Conservation (phyloP, 2,113 vertebrate genomes). For the Pachypanchax playfairii region DNA sequence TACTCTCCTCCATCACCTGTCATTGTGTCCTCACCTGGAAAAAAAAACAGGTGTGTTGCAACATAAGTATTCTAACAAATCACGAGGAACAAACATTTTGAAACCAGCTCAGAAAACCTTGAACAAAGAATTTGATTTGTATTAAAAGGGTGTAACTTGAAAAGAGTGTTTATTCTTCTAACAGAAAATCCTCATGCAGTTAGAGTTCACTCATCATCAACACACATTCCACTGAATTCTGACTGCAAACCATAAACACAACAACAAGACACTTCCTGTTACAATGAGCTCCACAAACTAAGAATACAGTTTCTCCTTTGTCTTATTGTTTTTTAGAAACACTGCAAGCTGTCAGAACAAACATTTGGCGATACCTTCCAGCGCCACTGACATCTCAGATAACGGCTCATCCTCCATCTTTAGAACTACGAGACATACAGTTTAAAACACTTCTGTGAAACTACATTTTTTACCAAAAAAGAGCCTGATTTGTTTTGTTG, state of each 20-base stretch:
- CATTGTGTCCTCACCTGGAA: constrained; percentile 94
- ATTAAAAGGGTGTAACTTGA: too few relatives aligned
- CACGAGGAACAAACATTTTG: not conserved
- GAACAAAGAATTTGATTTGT: too few relatives aligned
- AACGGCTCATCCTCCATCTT: constrained; percentile 64
- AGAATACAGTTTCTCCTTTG: not conserved
- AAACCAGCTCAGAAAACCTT: not conserved
- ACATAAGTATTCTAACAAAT: not conserved
- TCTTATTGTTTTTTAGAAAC: too few relatives aligned
- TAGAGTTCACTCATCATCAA: constrained; percentile 12
- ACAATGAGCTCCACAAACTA: not conserved
- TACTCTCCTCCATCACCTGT: constrained; percentile 97
- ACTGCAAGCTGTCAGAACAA: constrained; percentile 26
- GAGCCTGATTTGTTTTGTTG: too few relatives aligned
- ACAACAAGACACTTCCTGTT: not conserved
- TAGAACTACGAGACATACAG: constrained; percentile 56
- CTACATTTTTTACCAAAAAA: not conserved
- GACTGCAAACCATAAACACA: not conserved
- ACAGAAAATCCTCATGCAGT: constrained; percentile 9
- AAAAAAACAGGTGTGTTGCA: constrained; percentile 2
- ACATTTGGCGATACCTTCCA: constrained; percentile 65
- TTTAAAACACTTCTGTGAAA: constrained; percentile 26
- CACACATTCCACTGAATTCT: not conserved
- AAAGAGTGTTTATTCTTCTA: too few relatives aligned
- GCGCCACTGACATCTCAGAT: constrained; percentile 59